These are phyloP conservation scores for Noctua janthe DNA, from an alignment of 2,888 invertebrate genomes.

Conservation along the genomic window DNA sequence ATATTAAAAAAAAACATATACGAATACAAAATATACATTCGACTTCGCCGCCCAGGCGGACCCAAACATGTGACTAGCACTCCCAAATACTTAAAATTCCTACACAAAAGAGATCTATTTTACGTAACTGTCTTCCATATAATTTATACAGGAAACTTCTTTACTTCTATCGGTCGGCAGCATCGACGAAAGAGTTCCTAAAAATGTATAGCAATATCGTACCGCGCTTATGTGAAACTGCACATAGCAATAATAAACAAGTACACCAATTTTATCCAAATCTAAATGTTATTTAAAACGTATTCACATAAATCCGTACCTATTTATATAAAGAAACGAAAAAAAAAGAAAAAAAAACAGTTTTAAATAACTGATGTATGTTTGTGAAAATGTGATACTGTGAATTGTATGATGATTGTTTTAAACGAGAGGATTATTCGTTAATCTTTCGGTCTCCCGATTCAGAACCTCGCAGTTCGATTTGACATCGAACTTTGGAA, in stretches of 20 bases:
- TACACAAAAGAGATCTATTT: not conserved
- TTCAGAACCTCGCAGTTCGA: not conserved
- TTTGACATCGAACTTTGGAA: not conserved
- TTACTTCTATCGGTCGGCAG: not conserved
- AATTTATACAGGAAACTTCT: not conserved
- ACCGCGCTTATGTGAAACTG: not conserved
- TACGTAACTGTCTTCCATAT: not conserved
- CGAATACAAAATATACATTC: not conserved
- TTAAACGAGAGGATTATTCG: not conserved
- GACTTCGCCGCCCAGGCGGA: not conserved
- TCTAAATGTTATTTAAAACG: conserved; percentile 1
- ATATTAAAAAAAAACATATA: no score
- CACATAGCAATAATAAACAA: not conserved
- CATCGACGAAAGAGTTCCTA: not conserved
- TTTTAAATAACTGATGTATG: conserved; percentile 6
- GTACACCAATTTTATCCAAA: not conserved
- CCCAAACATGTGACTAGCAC: not conserved
- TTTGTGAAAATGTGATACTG: conserved; percentile 10
- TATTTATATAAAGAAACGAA: conserved; percentile 13
- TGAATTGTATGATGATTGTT: not conserved
- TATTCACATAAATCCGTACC: not conserved
- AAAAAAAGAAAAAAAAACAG: conserved; percentile 23
- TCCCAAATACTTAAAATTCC: not conserved
- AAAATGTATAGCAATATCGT: conserved; percentile 1
- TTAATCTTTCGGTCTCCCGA: not conserved